Percentiles rank a stretch among this genome's conserved stretches.
Evolutionary conservation across 1,140 invertebrate species (phyloP).

Genomic region (Adelges cooleyi): DNA sequence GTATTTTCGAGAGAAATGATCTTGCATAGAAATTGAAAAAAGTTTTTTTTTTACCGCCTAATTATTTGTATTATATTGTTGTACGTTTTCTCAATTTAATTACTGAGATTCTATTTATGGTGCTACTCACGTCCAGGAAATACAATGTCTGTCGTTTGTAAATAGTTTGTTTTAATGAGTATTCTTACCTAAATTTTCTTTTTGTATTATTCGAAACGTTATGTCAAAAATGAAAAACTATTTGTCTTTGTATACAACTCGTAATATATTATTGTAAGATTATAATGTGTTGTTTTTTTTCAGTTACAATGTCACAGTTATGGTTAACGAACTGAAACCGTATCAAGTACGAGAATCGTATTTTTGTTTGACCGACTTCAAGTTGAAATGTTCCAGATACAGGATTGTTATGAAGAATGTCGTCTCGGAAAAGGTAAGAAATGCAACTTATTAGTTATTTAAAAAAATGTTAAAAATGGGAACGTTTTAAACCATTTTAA

Average conservation of each 20-base stretch:
- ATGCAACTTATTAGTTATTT: no score
- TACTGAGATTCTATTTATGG: background rate
- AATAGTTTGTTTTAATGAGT: background rate
- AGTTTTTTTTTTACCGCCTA: no score
- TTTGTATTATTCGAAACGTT: background rate
- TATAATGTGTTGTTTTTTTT: no score
- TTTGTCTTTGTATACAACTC: background rate
- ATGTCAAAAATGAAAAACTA: background rate
- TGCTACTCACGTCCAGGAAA: background rate
- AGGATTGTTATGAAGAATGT: constrained; percentile 60
- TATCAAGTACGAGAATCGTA: constrained; percentile 65
- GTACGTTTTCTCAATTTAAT: no score
- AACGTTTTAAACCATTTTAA: no score
- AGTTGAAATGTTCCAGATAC: constrained; percentile 75
- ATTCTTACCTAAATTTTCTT: background rate
- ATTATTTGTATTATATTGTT: no score
- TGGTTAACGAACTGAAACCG: constrained; percentile 62
- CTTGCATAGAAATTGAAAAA: no score
- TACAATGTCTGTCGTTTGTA: background rate
- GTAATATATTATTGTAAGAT: no score
- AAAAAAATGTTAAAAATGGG: no score
- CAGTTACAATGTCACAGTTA: constrained; percentile 60
- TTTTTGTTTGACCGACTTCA: constrained; percentile 66
- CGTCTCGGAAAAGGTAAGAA: constrained; percentile 50
- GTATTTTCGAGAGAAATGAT: no score